These are phyloP conservation scores for Sylvietta virens DNA, from an alignment of 2,113 vertebrate genomes.

Conservation along the genomic window DNA sequence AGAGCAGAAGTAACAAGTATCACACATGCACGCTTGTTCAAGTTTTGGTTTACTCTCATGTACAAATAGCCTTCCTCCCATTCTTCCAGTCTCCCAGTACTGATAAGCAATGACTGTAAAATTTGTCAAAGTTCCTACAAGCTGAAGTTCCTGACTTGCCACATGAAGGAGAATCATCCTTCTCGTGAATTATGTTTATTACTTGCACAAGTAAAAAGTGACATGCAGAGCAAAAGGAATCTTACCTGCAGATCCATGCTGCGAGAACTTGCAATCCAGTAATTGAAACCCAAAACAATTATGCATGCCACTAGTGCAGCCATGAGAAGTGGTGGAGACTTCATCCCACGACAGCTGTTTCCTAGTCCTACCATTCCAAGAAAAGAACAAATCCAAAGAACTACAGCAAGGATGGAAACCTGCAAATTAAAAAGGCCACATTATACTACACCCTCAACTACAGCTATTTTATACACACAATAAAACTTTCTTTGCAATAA, in stretches of 20 bases:
- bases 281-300: constrained; percentile 90
- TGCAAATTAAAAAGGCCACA: constrained; percentile 1
- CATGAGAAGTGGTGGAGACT: constrained; percentile 85
- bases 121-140: not conserved
- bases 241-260: constrained; percentile 86
- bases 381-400: not conserved
- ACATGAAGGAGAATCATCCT: not conserved
- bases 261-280: constrained; percentile 91
- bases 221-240: not conserved
- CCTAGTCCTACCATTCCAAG: constrained; percentile 82
- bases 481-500: not conserved
- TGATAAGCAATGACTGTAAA: not conserved
- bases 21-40: not conserved
- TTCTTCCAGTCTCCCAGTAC: not conserved
- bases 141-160: not conserved
- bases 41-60: not conserved
- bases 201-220: not conserved
- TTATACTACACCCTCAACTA: not conserved
- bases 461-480: not conserved
- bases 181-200: not conserved
- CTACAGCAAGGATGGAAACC: not conserved
- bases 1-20: not conserved
- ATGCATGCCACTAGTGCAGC: constrained; percentile 83
- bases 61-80: not conserved
- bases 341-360: constrained; percentile 85